phyloP scores from a whole-genome alignment of 2,888 invertebrate genomes.

The Agrochola macilenta region DNA sequence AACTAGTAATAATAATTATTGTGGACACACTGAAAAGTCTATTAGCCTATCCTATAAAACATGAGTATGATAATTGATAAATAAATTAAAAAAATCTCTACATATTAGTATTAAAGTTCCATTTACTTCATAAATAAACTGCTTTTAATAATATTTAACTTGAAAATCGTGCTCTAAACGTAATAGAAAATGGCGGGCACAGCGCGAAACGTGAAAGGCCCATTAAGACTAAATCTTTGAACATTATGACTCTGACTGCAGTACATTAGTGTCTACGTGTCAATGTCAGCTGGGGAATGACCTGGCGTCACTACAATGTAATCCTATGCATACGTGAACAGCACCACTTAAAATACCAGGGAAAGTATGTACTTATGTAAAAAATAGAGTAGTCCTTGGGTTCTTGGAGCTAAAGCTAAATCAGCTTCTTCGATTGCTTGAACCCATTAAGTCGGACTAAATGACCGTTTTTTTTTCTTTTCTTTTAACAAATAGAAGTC shows the following conservation, averaged over 20 bases:
- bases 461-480: no score
- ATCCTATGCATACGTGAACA: slow-evolving; percentile 1
- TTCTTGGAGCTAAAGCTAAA: not conserved
- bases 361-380: not conserved
- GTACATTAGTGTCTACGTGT: slow-evolving; percentile 21
- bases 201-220: slow-evolving; percentile 24
- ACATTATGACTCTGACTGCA: slow-evolving; percentile 31
- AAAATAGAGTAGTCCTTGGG: not conserved
- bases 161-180: slow-evolving; percentile 25
- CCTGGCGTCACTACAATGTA: slow-evolving; percentile 12
- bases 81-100: not conserved
- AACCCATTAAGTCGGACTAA: not conserved
- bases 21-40: not conserved
- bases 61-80: not conserved
- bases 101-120: no score
- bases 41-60: not conserved
- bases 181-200: slow-evolving; percentile 35
- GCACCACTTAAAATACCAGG: not conserved
- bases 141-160: slow-evolving; percentile 1
- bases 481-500: not conserved
- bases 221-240: slow-evolving; percentile 49
- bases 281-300: slow-evolving; percentile 49
- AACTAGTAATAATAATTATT: no score
- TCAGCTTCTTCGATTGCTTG: not conserved
- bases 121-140: not conserved